These are phyloP conservation scores for Corapipo altera DNA, from an alignment of 2,113 vertebrate species.

Conservation along the genomic window DNA sequence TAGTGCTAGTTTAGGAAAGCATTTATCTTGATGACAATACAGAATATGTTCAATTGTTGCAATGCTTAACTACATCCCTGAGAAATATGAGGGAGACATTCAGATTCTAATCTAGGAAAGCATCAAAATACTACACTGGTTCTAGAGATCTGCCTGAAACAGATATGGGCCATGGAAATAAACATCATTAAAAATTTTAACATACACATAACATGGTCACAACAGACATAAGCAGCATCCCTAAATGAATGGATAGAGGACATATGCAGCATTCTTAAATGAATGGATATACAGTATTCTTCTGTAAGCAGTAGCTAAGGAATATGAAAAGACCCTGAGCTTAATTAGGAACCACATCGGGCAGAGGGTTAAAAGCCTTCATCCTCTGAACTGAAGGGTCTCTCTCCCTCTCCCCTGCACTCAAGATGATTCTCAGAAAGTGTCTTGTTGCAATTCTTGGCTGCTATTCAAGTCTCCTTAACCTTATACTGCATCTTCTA, in stretches of 20 bases:
- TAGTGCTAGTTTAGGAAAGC: background rate
- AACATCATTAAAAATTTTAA: background rate
- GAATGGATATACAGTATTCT: background rate
- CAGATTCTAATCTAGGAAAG: background rate
- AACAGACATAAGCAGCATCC: background rate
- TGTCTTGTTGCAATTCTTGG: background rate
- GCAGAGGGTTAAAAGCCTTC: background rate
- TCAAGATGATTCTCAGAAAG: background rate
- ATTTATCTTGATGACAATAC: background rate
- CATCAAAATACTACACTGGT: background rate
- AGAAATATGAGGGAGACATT: background rate
- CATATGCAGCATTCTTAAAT: background rate
- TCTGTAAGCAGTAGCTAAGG: background rate
- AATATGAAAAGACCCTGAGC: background rate
- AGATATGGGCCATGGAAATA: background rate
- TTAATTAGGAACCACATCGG: background rate
- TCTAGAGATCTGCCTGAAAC: background rate
- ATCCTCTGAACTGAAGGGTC: background rate
- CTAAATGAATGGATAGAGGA: background rate
- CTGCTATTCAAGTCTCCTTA: background rate
- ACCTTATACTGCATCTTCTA: background rate
- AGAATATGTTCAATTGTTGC: background rate
- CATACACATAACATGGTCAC: background rate
- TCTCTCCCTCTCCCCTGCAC: background rate
- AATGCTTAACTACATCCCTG: background rate